Evolutionary conservation across 1,140 invertebrate species (phyloP), one percentile per base, ranked within the genome.

Genomic region (Rhynchophorus ferrugineus): DNA sequence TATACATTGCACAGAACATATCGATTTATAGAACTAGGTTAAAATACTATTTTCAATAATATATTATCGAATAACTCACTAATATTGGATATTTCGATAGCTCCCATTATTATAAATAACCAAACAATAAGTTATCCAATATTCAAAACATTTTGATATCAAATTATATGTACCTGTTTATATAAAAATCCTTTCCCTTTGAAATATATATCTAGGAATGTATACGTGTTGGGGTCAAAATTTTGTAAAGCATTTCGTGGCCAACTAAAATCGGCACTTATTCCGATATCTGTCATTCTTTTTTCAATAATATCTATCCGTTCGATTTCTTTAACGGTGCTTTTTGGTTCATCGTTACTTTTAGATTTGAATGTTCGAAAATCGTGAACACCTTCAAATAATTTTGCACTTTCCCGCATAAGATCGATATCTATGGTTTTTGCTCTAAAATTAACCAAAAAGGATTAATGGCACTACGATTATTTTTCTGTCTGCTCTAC

Each of bases 171-270:
- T n/a, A 83, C 83, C 73, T 87, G 84, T 61, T 82, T 85, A 62
- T 87, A 83, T 13, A 87, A 69, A 73, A 87, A 89, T n/a, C 77
- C 75, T 62, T 62, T 73, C 18, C 76, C 74, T 52, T 72, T 75
- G 9, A 81, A 73, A 49, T 72, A 72, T 33, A 89, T 69, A 60
- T 85, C 75, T 73, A 78, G 85, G 62, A 57, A 58, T 45, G 42
- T 44, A 49, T 79, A 85, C 58, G 80, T 67, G 58, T 79, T 52
- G 1, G 16, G 3, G 17, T 58, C 21, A n/a, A 33, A 37, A 42
- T 41, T 37, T 53, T 56, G 48, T 60, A 57, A 42, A 53, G 53
- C 21, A 46, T 7, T 13, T 3, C 7, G 8, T 17, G 65, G 58
- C 66, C 67, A 57, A 64, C 65, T 66, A 17, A 54, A 64, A 11